Base-by-base conservation (phyloP, 1,140 invertebrate species). In the Bombus turneri region DNA sequence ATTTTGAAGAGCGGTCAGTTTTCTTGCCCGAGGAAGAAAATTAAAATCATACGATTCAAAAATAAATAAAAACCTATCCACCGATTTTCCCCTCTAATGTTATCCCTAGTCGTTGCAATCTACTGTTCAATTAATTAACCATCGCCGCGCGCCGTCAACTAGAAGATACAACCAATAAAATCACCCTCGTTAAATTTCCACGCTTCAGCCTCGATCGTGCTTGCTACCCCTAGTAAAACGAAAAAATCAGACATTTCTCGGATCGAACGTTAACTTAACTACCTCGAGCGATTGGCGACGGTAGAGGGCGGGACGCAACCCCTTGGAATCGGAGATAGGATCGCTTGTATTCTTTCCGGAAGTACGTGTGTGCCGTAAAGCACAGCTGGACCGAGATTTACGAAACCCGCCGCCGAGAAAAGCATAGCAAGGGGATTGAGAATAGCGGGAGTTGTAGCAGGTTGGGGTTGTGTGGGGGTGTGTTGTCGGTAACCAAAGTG, bases 371-470 rank as follows among this genome's bases (percentile, higher is more conserved):
- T 86, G 86, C 80, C 88, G 90, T 92, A 93, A 92, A 93, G 87
- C 91, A 91, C 93, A 93, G 90, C 90, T 93, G 92, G 86, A 68
- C 85, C 90, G 87, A 92, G 91, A 93, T 93, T 93, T 93, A 93
- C 87, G 88, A 80, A 89, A 82, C 90, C 68, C 86, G 84, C 80
- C 85, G 64, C 83, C 86, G 88, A 83, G 85, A 66, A 85, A 89
- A 72, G 75, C 73, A 81, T 81, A 86, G 72, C 73, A 76, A 72
- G 81, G 73, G 84, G 80, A 86, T 85, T 47, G 85, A 83, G 81
- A 77, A 77, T 41, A 57, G 53, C 80, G 3, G 69, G 68, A 83
- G 76, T 66, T 76, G 72, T 34, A 77, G 85, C 53, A 81, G 53
- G 39, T 28, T 68, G 78, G 53, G 43, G 74, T 64, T 31, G 57